Evolutionary conservation across 2,797 vertebrate genomes (phyloP).

Genomic region (Liparis tanakae): DNA sequence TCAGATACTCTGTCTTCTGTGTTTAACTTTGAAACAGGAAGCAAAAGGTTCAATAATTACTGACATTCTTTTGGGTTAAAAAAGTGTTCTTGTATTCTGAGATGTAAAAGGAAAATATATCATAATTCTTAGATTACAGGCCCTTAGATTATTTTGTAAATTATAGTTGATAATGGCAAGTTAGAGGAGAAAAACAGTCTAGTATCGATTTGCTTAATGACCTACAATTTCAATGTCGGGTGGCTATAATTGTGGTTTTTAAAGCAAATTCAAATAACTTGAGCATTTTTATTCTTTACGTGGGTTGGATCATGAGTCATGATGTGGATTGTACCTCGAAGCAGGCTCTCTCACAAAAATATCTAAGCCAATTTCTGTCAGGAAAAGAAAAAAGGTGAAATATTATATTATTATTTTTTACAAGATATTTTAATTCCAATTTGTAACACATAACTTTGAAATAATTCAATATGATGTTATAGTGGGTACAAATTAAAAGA

Average conservation of each 20-base stretch:
- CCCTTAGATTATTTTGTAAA: slow-evolving; percentile 37
- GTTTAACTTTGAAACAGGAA: not conserved
- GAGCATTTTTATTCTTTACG: slow-evolving; percentile 8
- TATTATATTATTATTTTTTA: not conserved
- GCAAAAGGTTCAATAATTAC: not conserved
- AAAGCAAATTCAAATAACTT: slow-evolving; percentile 25
- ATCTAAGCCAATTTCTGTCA: not conserved
- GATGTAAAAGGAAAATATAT: slow-evolving; percentile 19
- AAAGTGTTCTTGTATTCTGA: not conserved
- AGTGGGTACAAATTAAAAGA: not conserved
- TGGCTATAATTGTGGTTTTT: slow-evolving; percentile 41
- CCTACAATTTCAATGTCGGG: slow-evolving; percentile 35
- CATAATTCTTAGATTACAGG: slow-evolving; percentile 24
- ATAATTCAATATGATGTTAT: not conserved
- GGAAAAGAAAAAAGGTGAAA: not conserved
- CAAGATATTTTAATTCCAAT: not conserved
- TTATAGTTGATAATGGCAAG: slow-evolving; percentile 42
- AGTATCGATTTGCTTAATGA: slow-evolving; percentile 46
- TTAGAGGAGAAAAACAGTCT: slow-evolving; percentile 34
- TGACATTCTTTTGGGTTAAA: no score
- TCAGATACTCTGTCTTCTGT: slow-evolving; percentile 1
- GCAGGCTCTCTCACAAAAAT: not conserved
- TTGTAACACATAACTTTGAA: not conserved
- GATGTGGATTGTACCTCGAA: not conserved
- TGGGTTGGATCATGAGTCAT: slow-evolving; percentile 22